A percentile compares a stretch with the other conserved stretches of the same genome.
These are phyloP conservation scores for Hafferia zeledoni DNA, from an alignment of 2,797 vertebrate genomes.

Conservation along the genomic window DNA sequence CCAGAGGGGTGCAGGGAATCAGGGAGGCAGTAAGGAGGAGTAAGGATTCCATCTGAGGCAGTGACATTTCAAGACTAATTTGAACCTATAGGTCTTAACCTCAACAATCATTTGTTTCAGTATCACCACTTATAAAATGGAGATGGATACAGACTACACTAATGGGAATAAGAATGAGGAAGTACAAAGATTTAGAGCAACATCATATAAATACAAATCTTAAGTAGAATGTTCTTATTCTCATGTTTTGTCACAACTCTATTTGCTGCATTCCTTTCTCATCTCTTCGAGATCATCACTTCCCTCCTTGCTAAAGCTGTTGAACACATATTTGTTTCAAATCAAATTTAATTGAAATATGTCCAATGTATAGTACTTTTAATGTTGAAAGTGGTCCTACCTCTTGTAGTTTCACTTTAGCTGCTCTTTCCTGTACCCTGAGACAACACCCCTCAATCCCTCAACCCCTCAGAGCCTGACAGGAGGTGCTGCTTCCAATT, in stretches of 20 bases:
- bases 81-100: not conserved
- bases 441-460: not conserved
- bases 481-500: not conserved
- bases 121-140: not conserved
- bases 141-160: not conserved
- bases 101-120: not conserved
- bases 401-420: not conserved
- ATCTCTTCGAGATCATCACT: not conserved
- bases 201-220: not conserved
- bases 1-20: not conserved
- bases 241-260: not conserved
- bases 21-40: not conserved
- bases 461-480: not conserved
- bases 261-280: not conserved
- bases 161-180: not conserved
- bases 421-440: not conserved
- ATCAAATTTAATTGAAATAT: not conserved
- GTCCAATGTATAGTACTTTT: not conserved
- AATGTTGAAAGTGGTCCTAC: not conserved
- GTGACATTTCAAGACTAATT: not conserved
- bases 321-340: not conserved
- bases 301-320: not conserved
- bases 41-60: not conserved
- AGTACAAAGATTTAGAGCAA: not conserved
- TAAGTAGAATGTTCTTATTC: not conserved